These are phyloP conservation scores for Rhadina sibilatrix DNA, from an alignment of 2,113 vertebrate genomes.

Conservation along the genomic window DNA sequence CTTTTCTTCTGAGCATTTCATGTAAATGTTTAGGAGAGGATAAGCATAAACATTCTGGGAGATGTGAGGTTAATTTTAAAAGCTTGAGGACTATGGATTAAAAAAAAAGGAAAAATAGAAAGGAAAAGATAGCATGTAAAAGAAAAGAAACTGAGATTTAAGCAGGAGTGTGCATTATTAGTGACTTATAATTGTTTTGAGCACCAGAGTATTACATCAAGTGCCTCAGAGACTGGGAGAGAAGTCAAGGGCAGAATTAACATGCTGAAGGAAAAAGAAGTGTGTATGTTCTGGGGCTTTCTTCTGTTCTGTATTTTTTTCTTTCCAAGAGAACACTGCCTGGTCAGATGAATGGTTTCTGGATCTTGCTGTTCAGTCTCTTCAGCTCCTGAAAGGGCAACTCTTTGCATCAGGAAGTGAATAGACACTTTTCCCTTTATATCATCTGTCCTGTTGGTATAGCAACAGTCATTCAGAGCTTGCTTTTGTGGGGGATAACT, in stretches of 20 bases:
- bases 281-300: neutral
- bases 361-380: constrained; percentile 20
- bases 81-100: neutral
- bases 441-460: constrained; percentile 13
- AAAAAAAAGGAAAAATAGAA: neutral
- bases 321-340: neutral
- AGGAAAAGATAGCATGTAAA: neutral
- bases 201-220: neutral
- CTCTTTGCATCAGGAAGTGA: constrained; percentile 25
- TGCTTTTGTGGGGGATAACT: neutral
- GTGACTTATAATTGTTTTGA: neutral
- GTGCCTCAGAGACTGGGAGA: neutral
- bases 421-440: constrained; percentile 15
- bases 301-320: neutral
- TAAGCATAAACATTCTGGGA: neutral
- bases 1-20: neutral
- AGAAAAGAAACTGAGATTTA: neutral
- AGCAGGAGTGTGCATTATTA: neutral
- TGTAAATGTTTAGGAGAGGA: neutral
- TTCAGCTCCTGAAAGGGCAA: constrained; percentile 3
- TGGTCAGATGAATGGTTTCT: neutral
- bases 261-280: neutral
- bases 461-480: constrained; percentile 36
- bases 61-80: neutral
- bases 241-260: neutral